Evolutionary conservation across 1,140 invertebrate species (phyloP).

Genomic region (Notospermus geniculatus): DNA sequence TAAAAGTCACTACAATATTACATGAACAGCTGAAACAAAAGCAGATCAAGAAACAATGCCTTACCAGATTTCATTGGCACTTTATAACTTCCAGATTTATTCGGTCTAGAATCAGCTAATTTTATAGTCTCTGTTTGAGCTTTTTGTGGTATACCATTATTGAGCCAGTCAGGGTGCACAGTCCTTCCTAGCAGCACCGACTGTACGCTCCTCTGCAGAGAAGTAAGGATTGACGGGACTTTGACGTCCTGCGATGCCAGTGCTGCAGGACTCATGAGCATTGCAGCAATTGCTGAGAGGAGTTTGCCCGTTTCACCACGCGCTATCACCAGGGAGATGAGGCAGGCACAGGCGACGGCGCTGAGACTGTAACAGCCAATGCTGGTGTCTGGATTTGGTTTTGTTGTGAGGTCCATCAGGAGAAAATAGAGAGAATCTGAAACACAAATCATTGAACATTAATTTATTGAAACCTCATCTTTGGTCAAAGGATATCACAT

Average conservation of each 20-base stretch:
- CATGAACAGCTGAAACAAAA: too few relatives aligned
- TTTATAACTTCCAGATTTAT: too few relatives aligned
- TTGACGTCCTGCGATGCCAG: slow-evolving; percentile 74
- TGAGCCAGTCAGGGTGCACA: slow-evolving; percentile 81
- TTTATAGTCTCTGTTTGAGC: slow-evolving; percentile 69
- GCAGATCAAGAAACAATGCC: too few relatives aligned
- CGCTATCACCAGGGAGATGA: slow-evolving; percentile 87
- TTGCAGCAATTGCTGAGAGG: slow-evolving; percentile 77
- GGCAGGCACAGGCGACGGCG: slow-evolving; percentile 82
- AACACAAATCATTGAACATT: slow-evolving; percentile 32
- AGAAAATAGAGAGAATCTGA: slow-evolving; percentile 75
- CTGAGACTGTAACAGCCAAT: slow-evolving; percentile 62
- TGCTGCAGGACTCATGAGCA: slow-evolving; percentile 80
- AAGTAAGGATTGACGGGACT: slow-evolving; percentile 82
- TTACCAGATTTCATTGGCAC: too few relatives aligned
- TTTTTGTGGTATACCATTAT: slow-evolving; percentile 77
- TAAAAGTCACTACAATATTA: too few relatives aligned
- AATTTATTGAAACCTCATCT: not conserved
- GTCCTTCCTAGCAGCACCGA: slow-evolving; percentile 81
- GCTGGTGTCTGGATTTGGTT: slow-evolving; percentile 20
- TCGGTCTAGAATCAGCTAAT: too few relatives aligned
- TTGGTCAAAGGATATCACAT: not conserved
- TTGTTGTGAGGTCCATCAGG: slow-evolving; percentile 73
- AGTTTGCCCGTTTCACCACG: slow-evolving; percentile 90
- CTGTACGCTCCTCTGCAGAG: slow-evolving; percentile 85